Base-by-base conservation (phyloP, 2,797 vertebrate species). In the Hephaestus fuliginosus region DNA sequence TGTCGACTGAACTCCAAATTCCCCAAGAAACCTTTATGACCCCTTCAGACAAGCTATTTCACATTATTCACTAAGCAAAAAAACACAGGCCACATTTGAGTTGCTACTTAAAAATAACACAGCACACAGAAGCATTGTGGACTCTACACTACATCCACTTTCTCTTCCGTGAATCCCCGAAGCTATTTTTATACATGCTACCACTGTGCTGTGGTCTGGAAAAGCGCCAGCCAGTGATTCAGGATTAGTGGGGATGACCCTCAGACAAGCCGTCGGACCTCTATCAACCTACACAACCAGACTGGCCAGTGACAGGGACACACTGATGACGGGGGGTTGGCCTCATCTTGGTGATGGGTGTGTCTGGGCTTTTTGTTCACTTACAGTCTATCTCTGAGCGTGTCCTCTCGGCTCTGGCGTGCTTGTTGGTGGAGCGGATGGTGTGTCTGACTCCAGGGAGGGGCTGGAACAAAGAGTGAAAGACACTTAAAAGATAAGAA, bases 371-470 rank as follows among this genome's bases (percentile, higher is more conserved):
- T 79, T 81, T 52, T 78, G 77, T 62, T 76, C 20, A 97, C 98
- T 96, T 94, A 99, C 98, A 98, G 91, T 99, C 96, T 2, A 99
- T 97, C 95, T 99, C 98, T 0, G 98, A 99, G 0, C 95, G 97
- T 0, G 98, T 99, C 86, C 96, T 96, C 88, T 98, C 98, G 2
- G 97, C 96, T 89, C 97, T 92, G 71, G 95, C 80, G 3, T 96
- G 96, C 91, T 97, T 97, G 93, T 97, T 98, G 44, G 95, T 96
- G 64, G 98, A 99, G 79, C 97, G 97, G 91, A 99, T 99, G n/a
- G 98, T 99, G 84, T 98, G 98, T 81, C 98, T 96, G 88, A 97
- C 96, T 0, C 95, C 91, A 5, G 96, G 92, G 68, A 96, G 94
- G 20, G 97, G 96, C 98, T 99, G 93, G 53, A 81, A 81, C 62